Evolutionary conservation across 2,888 invertebrate species (phyloP), one percentile per base, ranked within the genome.

Genomic region (Melanotus villosus): DNA sequence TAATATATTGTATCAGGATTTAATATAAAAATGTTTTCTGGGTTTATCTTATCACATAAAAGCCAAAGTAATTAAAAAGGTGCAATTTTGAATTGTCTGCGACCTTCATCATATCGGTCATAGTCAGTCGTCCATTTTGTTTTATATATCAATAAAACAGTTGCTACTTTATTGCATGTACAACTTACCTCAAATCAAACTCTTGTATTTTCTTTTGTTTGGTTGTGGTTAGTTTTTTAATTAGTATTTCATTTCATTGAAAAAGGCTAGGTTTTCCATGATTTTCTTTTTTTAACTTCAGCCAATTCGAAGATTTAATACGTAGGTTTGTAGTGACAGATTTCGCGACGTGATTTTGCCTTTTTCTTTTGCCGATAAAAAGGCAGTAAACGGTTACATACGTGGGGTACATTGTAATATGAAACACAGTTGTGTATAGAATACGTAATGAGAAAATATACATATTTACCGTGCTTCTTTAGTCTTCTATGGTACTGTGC

Each of bases 321-420:
- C 32, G 14, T 30, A 52, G 9, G 32, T 52, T 47, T 32, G 50
- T 10, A 19, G 32, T 32, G 52, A 18, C 18, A 52, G 52, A 52
- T 52, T 52, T 52, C 52, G 30, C 34, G 18, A 16, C 34, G 57
- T 23, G 41, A 58, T 58, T 58, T 58, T 58, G 23, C 12, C 36
- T 50, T 62, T 62, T 50, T 21, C 38, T 36, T 47, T 58, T 58
- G 45, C 47, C 65, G 34, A 58, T 58, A 65, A 57, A n/a, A 58
- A 65, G 65, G 32, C 52, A 32, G 52, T 16, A 52, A 52, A 52
- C 58, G 57, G 47, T 58, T 58, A 47, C 45, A 43, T 57, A 65
- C 65, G 65, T 65, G 65, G 43, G 34, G 34, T 38, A 47, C 65
- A 65, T 65, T 43, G 58, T 58, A 65, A 65, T 65, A 32, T 21